These are phyloP conservation scores for Neoniphon sammara DNA, from an alignment of 2,797 vertebrate genomes.

Conservation along the genomic window DNA sequence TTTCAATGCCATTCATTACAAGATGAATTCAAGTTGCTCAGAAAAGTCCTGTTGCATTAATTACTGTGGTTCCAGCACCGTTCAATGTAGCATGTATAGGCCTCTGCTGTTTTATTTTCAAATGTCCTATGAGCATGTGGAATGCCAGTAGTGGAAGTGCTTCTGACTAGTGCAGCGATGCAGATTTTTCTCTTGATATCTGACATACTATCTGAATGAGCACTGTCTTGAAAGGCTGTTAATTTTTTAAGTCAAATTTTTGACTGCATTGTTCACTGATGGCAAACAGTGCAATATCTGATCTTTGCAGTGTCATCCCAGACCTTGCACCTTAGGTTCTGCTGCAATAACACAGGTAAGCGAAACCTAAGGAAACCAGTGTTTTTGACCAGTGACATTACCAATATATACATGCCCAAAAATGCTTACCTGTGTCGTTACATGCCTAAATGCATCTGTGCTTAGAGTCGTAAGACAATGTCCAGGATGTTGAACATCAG, in stretches of 20 bases:
- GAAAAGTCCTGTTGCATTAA: conserved; percentile 44
- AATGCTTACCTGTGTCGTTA: conserved; percentile 78
- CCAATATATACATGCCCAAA: conserved; percentile 68
- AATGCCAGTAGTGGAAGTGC: conserved; percentile 70
- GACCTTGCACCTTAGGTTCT: conserved; percentile 99
- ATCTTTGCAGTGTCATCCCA: conserved; percentile 99
- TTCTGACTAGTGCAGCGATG: conserved; percentile 60
- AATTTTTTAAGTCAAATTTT: conserved; percentile 83
- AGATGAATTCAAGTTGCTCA: conserved; percentile 42
- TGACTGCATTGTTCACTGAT: conserved; percentile 96
- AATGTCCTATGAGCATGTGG: conserved; percentile 79
- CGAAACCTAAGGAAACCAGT: conserved; percentile 94
- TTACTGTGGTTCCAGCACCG: conserved; percentile 28
- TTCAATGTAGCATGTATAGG: conserved; percentile 77
- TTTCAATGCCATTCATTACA: conserved; percentile 65
- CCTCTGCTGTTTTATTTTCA: conserved; percentile 60
- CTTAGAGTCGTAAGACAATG: conserved; percentile 60
- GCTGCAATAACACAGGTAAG: conserved; percentile 99
- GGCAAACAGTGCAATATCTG: conserved; percentile 98
- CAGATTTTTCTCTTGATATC: conserved; percentile 51
- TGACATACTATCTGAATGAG: conserved; percentile 66
- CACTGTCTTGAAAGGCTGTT: conserved; percentile 90
- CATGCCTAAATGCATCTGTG: conserved; percentile 72
- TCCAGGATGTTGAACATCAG: conserved; percentile 53
- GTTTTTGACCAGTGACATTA: conserved; percentile 80